Base-by-base conservation (phyloP, 2,113 vertebrate species). In the Lophochroa leadbeateri region DNA sequence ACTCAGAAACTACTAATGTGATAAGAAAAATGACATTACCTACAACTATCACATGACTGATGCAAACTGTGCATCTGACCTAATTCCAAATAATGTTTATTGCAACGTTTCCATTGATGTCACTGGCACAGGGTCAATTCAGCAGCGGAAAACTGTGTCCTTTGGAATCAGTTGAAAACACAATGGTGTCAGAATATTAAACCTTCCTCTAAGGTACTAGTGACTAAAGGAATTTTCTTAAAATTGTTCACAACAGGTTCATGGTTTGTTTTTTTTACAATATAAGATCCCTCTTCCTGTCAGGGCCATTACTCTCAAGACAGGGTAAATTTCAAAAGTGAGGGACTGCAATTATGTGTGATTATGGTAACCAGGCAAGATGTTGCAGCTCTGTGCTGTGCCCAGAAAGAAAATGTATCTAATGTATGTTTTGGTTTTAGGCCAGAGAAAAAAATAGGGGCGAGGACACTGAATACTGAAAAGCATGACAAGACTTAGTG, bases 71-170 rank as follows among this genome's bases (percentile, higher is more conserved):
- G 53, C 28, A 83, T 74, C 64, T 81, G 29, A 86, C 84, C 80
- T 49, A 47, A 16, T 81, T 92, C 50, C 64, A 37, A 78, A 28
- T 80, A 80, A 77, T 16, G 41, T 80, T 28, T 4, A 88, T 88
- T 69, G 43, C 64, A 78, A 70, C 74, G 55, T 90, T 95, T 94
- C 82, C 71, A 80, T 61, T 82, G 47, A 78, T 75, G 69, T 94
- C 81, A 82, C 60, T 72, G 35, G 27, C 49, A 91, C 69, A 94
- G 67, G 83, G 69, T 87, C 77, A 79, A 4, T 17, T 86, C 55
- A 84, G n/a, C 57, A 86, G 33, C 16, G 16, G 23, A 89, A 92
- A 87, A 16, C 17, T 63, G n/a, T 53, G 52, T 44, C 33, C 4
- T 4, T 74, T 64, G 25, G 35, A 64, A 75, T 55, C 44, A 21